Percentiles rank a stretch among this genome's conserved stretches.
These are phyloP conservation scores for Leptopilina clavipes DNA, from an alignment of 1,140 invertebrate genomes.

Conservation along the genomic window DNA sequence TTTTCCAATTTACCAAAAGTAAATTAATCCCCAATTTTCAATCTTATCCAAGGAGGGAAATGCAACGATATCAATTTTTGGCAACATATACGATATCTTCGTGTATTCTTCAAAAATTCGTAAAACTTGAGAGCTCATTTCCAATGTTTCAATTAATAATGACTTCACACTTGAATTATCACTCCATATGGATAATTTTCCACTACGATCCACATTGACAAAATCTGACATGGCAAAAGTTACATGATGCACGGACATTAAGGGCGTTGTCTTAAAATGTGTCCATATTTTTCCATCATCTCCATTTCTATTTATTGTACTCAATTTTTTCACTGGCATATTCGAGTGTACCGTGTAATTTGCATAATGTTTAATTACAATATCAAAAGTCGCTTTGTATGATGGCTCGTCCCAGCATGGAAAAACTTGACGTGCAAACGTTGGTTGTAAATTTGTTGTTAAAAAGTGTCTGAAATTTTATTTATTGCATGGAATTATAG, in stretches of 20 bases:
- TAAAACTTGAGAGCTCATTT: slow-evolving; percentile 55
- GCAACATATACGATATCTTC: slow-evolving; percentile 50
- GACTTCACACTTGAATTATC: slow-evolving; percentile 62
- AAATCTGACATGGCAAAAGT: slow-evolving; percentile 83
- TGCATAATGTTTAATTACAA: slow-evolving; percentile 72
- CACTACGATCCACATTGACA: slow-evolving; percentile 43
- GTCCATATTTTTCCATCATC: slow-evolving; percentile 40
- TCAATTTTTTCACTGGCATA: slow-evolving; percentile 68
- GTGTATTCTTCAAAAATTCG: slow-evolving; percentile 61
- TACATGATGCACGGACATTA: slow-evolving; percentile 85
- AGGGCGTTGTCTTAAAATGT: slow-evolving; percentile 48
- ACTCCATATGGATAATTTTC: neutral
- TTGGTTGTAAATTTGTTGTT: slow-evolving; percentile 81
- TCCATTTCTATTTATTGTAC: no score
- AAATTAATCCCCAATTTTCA: slow-evolving; percentile 77
- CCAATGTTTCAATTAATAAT: neutral
- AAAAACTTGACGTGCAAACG: slow-evolving; percentile 79
- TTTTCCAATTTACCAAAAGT: slow-evolving; percentile 1
- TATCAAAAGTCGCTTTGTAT: slow-evolving; percentile 75
- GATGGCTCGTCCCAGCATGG: slow-evolving; percentile 84
- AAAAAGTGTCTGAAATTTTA: neutral
- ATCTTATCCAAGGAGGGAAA: slow-evolving; percentile 79
- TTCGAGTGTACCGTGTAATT: slow-evolving; percentile 72
- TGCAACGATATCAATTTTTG: slow-evolving; percentile 74
- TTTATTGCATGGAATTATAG: no score